Evolutionary conservation across 2,888 invertebrate species (phyloP), one percentile per base, ranked within the genome.

Genomic region (Agrenia bidenticulata): DNA sequence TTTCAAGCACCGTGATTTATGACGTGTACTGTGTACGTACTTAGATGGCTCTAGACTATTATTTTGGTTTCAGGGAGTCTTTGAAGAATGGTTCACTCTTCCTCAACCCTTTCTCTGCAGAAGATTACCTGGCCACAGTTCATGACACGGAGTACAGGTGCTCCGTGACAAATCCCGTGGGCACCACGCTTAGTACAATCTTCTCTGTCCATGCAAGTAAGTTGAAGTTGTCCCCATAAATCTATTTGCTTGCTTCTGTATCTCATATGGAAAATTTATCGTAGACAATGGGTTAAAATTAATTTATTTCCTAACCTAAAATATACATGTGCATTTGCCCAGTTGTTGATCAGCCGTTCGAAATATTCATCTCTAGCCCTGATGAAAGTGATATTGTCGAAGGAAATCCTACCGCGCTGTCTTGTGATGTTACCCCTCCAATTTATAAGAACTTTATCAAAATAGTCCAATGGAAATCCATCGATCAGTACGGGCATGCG

Each of bases 401-500:
- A 49, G 71, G 69, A 11, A 73, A 66, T 54, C 67, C 74, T 1
- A 66, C 66, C 2, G 65, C 71, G 5, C 62, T 74, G 13, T 45
- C 57, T 24, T 74, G 74, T 66, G 63, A 73, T 53, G 69, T 74
- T 5, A 67, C 50, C 2, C 74, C 72, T 4, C 39, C 66, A 21
- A 66, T 64, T 21, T 70, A 69, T 57, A 49, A 58, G 9, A 63
- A 69, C 49, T 72, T 72, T 49, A 59, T 69, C 26, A 66, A 64
- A n/a, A 49, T 69, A 17, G 50, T 68, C 45, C 53, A 54, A 1
- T 74, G 74, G 74, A 74, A 74, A 53, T 66, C 63, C 26, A 69
- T 74, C 15, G 74, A 74, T 61, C 73, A 74, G 59, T 74, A 73
- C 59, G 74, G 74, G 1, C 73, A 73, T 45, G 73, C 71, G 50